Conservation (phyloP, 1,140 invertebrate species). For the Bombus confusus region DNA sequence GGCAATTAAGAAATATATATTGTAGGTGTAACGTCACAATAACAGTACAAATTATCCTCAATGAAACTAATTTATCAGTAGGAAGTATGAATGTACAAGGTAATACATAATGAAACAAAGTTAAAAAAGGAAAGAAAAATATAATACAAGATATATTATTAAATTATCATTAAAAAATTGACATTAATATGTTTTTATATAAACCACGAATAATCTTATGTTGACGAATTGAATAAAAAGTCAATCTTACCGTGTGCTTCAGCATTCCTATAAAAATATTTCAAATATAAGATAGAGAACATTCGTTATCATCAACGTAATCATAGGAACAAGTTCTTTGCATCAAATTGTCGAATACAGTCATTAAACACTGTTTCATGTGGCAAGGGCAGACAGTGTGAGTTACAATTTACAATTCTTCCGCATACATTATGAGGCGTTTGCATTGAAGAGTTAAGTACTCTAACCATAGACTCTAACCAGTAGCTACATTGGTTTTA, state of each 20-base stretch:
- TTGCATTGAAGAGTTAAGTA: background rate
- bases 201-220: background rate
- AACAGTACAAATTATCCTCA: background rate
- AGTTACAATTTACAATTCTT: constrained; percentile 27
- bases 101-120: background rate
- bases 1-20: background rate
- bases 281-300: background rate
- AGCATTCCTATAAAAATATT: constrained; percentile 8
- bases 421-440: constrained; percentile 27
- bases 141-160: background rate
- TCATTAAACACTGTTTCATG: constrained; percentile 36
- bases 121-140: background rate
- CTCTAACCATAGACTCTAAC: constrained; percentile 10
- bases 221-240: background rate
- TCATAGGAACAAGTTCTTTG: constrained; percentile 27
- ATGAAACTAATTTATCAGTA: background rate
- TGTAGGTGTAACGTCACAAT: background rate
- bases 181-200: background rate
- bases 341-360: constrained; percentile 30
- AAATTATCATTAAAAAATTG: background rate
- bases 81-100: background rate
- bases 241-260: constrained; percentile 9
- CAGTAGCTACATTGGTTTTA: background rate
- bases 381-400: background rate
- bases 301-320: constrained; percentile 21